phyloP scores from a whole-genome alignment of 2,888 invertebrate species.

The Noctua janthe region DNA sequence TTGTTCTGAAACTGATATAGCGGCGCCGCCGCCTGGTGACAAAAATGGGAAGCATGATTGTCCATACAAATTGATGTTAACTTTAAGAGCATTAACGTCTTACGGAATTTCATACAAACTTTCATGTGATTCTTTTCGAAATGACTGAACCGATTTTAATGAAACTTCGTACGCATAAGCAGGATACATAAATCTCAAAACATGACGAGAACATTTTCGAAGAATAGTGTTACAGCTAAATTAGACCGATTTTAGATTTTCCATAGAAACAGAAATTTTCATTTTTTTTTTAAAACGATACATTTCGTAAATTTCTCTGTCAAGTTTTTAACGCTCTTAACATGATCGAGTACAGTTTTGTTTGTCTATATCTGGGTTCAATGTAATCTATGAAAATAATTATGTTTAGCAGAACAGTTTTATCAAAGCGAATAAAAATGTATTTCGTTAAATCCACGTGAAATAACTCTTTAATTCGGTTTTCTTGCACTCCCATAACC shows the following conservation, averaged over 20 bases:
- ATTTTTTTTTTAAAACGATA: too few species aligned
- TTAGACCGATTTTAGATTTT: too few species aligned
- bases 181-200: too few species aligned
- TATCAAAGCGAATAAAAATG: background rate
- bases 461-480: background rate
- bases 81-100: too few species aligned
- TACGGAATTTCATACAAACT: too few species aligned
- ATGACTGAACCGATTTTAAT: too few species aligned
- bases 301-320: too few species aligned
- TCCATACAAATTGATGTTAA: background rate
- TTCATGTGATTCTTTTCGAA: too few species aligned
- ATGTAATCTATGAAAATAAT: conserved; percentile 1
- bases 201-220: too few species aligned
- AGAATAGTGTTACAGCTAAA: too few species aligned
- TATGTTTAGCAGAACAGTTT: background rate
- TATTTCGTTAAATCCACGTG: background rate
- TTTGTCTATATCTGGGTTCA: background rate
- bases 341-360: background rate
- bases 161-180: too few species aligned
- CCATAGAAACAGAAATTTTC: too few species aligned
- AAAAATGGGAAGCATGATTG: background rate
- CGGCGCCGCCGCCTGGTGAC: background rate
- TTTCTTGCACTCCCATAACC: conserved; percentile 14
- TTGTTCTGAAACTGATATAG: background rate
- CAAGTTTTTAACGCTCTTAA: background rate